A percentile compares a stretch with the other conserved stretches of the same genome.
These are phyloP conservation scores for Ectemnius continuus DNA, from an alignment of 2,888 invertebrate genomes.

Conservation along the genomic window DNA sequence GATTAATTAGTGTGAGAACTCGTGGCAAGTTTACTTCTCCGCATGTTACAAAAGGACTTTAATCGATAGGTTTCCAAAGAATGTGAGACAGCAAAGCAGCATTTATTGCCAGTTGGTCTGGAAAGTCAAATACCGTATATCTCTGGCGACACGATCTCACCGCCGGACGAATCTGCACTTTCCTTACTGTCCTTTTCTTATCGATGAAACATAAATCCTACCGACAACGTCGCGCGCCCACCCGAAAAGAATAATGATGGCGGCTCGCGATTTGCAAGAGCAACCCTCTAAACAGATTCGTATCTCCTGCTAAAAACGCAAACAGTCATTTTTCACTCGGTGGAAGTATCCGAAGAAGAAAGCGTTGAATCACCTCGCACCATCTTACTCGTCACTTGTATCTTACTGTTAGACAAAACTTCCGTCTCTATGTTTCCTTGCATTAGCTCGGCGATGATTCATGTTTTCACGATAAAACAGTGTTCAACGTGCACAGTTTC, in stretches of 20 bases:
- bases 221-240: not conserved
- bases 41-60: too few relatives aligned
- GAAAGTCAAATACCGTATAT: constrained; percentile 50
- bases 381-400: too few relatives aligned
- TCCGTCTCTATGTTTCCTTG: too few relatives aligned
- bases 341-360: too few relatives aligned
- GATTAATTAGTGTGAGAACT: too few relatives aligned
- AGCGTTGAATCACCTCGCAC: too few relatives aligned
- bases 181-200: constrained; percentile 51
- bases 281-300: constrained; percentile 43
- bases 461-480: too few relatives aligned
- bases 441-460: too few relatives aligned
- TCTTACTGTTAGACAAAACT: too few relatives aligned
- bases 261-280: constrained; percentile 29
- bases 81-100: not conserved
- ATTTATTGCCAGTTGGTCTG: constrained; percentile 34
- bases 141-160: constrained; percentile 10
- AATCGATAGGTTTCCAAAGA: not conserved
- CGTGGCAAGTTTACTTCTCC: too few relatives aligned
- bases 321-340: constrained; percentile 50
- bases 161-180: constrained; percentile 47
- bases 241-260: constrained; percentile 32
- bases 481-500: too few relatives aligned
- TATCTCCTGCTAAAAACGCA: constrained; percentile 50
- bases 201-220: constrained; percentile 54